Evolutionary conservation across 2,888 invertebrate species (phyloP).

Genomic region (Zygogramma bicolorata): DNA sequence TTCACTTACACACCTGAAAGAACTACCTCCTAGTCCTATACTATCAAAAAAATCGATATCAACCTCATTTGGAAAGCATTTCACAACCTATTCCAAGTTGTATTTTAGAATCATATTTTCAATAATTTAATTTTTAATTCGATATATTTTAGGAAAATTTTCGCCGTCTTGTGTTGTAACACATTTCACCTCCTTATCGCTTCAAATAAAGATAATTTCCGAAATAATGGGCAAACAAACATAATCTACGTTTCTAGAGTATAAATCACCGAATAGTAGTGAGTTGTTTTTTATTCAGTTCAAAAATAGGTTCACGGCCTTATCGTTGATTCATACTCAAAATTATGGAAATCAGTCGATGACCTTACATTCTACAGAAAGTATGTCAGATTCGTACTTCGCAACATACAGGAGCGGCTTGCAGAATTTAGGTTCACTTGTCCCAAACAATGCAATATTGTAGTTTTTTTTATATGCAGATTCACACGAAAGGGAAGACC

Average conservation of each 20-base stretch:
- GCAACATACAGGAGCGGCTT: conserved; percentile 37
- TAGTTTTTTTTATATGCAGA: no score
- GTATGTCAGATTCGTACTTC: conserved; percentile 43
- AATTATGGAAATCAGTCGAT: conserved; percentile 43
- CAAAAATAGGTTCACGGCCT: conserved; percentile 4
- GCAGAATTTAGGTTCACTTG: no score
- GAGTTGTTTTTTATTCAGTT: conserved; percentile 14
- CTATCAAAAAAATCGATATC: no score
- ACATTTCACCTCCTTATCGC: conserved; percentile 8
- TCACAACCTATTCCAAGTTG: no score
- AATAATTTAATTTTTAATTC: background rate
- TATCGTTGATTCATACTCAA: conserved; percentile 11
- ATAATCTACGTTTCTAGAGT: conserved; percentile 7
- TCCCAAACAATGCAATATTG: no score
- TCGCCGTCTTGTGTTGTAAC: background rate
- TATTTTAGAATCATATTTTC: no score
- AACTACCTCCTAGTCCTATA: no score
- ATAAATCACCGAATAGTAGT: background rate
- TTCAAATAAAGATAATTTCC: conserved; percentile 4
- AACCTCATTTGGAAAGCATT: no score
- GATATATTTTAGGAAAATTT: background rate
- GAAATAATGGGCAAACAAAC: conserved; percentile 7
- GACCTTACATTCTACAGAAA: conserved; percentile 43
- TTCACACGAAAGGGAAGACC: no score
- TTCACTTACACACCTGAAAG: no score